Percentiles rank a stretch among this genome's conserved stretches.
Evolutionary conservation across 2,797 vertebrate genomes (phyloP).

Genomic region (Enteromius thamalakanensis): DNA sequence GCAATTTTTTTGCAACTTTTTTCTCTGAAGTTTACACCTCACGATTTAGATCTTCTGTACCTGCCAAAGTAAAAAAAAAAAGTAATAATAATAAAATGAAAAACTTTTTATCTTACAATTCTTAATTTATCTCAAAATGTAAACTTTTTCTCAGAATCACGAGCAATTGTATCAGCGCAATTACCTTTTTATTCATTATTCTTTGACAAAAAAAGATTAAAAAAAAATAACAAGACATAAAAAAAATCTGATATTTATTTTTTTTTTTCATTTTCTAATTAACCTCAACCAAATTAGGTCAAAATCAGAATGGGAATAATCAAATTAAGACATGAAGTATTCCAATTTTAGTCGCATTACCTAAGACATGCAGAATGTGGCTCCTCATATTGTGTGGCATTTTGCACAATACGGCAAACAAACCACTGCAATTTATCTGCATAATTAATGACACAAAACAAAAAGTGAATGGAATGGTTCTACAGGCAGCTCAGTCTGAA

Average conservation of each 20-base stretch:
- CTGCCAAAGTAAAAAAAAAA: too few species aligned
- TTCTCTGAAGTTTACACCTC: too few species aligned
- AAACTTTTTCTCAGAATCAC: too few species aligned
- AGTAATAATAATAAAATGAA: too few species aligned
- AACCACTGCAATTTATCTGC: conserved; percentile 32
- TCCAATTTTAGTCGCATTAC: conserved; percentile 14
- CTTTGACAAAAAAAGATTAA: too few species aligned
- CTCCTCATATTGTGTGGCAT: conserved; percentile 1
- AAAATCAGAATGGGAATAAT: conserved; percentile 33
- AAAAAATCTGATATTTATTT: conserved; percentile 6
- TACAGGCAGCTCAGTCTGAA: background rate
- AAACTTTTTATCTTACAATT: too few species aligned
- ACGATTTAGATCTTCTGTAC: too few species aligned
- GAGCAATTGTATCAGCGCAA: too few species aligned
- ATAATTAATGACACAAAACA: conserved; percentile 25
- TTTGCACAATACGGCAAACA: conserved; percentile 13
- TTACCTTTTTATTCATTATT: background rate
- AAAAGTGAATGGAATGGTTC: background rate
- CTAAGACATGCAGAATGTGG: background rate
- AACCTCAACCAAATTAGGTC: conserved; percentile 23
- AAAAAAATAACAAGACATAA: background rate
- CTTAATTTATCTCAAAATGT: too few species aligned
- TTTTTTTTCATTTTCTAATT: conserved; percentile 31
- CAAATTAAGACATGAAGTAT: conserved; percentile 18
- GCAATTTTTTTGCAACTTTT: too few species aligned